A percentile compares a stretch with the other conserved stretches of the same genome.
Evolutionary conservation across 2,797 vertebrate genomes (phyloP).

Genomic region (Apogon talboti): DNA sequence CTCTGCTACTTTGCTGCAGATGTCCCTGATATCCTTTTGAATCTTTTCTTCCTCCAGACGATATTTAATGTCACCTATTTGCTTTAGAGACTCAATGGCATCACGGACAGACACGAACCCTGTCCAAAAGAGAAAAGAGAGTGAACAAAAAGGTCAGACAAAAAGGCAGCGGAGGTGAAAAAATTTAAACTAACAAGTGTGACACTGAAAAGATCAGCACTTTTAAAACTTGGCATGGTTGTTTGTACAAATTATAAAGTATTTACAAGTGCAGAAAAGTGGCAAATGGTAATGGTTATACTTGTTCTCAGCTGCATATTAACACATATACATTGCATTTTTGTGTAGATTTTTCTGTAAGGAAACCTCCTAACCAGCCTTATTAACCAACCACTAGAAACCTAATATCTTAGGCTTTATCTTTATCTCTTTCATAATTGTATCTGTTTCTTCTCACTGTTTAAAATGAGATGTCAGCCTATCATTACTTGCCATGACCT

Average conservation of each 20-base stretch:
- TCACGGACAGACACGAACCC: conserved; percentile 86
- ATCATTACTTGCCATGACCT: conserved; percentile 8
- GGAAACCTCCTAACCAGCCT: too few species aligned
- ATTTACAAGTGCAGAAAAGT: too few species aligned
- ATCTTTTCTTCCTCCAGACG: conserved; percentile 85
- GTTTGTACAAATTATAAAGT: too few species aligned
- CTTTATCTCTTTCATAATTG: not conserved
- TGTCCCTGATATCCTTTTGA: conserved; percentile 78
- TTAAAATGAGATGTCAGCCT: not conserved
- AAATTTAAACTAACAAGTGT: not conserved
- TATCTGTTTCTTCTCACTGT: conserved; percentile 10
- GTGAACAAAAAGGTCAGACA: not conserved
- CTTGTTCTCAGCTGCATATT: too few species aligned
- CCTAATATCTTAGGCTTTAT: not conserved
- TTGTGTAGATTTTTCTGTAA: too few species aligned
- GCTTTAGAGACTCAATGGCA: conserved; percentile 85
- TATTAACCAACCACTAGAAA: too few species aligned
- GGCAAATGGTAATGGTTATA: too few species aligned
- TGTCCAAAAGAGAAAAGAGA: conserved; percentile 63
- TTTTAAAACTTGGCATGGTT: too few species aligned
- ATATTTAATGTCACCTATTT: conserved; percentile 86
- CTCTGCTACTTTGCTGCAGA: conserved; percentile 70
- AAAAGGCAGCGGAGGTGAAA: not conserved
- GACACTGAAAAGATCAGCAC: not conserved
- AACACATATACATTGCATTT: too few species aligned